A percentile compares a stretch with the other conserved stretches of the same genome.
Evolutionary conservation across 2,113 vertebrate genomes (phyloP).

Genomic region (Podarcis muralis): DNA sequence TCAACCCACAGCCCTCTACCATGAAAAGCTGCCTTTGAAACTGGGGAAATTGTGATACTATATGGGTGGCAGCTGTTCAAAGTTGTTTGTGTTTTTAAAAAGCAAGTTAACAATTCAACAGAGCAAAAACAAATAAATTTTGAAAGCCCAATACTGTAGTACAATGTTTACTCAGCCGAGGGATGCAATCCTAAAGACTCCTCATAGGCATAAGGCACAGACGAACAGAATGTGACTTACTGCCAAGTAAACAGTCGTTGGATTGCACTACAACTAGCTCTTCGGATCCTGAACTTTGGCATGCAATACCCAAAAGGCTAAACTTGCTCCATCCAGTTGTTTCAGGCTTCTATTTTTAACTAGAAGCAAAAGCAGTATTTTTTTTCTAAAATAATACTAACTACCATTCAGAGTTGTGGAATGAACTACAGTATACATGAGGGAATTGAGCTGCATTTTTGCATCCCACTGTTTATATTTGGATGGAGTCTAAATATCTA

Average conservation of each 20-base stretch:
- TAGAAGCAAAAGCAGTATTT: neutral
- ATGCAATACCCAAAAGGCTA: neutral
- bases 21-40: neutral
- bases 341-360: neutral
- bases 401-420: neutral
- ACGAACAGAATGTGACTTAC: neutral
- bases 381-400: neutral
- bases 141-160: neutral
- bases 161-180: neutral
- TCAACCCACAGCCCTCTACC: neutral
- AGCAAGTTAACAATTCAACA: neutral
- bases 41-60: neutral
- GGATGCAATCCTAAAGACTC: neutral
- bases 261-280: neutral
- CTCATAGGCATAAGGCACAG: neutral
- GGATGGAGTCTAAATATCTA: conserved; percentile 26
- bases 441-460: neutral
- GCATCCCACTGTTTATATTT: conserved; percentile 29
- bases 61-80: neutral
- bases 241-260: neutral
- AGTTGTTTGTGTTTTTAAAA: neutral
- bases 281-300: neutral
- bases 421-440: neutral
- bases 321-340: neutral
- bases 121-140: neutral